phyloP scores from a whole-genome alignment of 1,140 invertebrate species.

The Yoshiicerus persimilis region DNA sequence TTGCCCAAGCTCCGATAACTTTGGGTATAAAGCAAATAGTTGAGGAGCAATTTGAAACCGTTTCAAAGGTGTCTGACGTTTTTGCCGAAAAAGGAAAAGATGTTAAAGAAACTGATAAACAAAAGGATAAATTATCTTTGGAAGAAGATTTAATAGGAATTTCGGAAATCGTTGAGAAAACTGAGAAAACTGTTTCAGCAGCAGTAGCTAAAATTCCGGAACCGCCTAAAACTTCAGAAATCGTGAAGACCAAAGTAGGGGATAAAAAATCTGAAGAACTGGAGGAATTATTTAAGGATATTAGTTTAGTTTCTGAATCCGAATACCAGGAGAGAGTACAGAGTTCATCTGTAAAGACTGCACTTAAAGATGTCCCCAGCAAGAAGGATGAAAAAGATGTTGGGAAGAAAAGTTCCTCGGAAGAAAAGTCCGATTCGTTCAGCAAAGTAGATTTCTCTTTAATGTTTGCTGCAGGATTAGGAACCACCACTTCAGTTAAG shows the following conservation, averaged over 20 bases:
- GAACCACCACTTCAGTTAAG: not conserved
- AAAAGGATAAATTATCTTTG: too few relatives aligned
- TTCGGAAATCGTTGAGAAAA: not conserved
- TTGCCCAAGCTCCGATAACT: not conserved
- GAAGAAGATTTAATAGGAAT: not conserved
- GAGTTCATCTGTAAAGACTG: conserved; percentile 15
- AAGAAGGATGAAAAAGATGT: not conserved
- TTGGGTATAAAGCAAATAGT: not conserved
- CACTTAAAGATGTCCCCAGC: not conserved
- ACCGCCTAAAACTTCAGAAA: not conserved
- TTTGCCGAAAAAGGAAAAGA: not conserved
- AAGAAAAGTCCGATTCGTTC: not conserved
- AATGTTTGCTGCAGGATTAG: not conserved
- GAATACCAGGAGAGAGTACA: conserved; percentile 3
- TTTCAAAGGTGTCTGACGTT: not conserved
- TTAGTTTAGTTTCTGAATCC: not conserved
- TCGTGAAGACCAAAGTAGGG: not conserved
- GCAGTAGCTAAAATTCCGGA: not conserved
- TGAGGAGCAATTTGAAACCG: not conserved
- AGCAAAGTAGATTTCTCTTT: not conserved
- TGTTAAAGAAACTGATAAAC: not conserved
- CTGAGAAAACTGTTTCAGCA: not conserved
- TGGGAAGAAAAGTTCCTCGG: not conserved
- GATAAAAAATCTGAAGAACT: not conserved
- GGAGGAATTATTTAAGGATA: not conserved